Percentiles rank a stretch among this genome's conserved stretches.
Evolutionary conservation across 2,888 invertebrate genomes (phyloP).

Genomic region (Petrolisthes cinctipes): DNA sequence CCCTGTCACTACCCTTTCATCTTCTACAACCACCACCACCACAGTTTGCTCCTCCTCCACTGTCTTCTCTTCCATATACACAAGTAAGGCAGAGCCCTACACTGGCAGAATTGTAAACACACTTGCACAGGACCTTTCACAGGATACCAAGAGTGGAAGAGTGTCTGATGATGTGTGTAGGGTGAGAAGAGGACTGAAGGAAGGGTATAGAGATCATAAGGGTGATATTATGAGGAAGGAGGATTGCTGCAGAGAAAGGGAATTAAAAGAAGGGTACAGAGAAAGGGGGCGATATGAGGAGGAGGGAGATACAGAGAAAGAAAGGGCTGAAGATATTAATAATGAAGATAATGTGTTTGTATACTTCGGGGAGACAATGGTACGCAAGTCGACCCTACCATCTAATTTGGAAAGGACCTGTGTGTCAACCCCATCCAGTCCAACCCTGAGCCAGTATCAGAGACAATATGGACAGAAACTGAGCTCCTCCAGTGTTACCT

Average conservation of each 20-base stretch:
- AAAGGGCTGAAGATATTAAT: not conserved
- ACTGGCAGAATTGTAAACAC: slow-evolving; percentile 36
- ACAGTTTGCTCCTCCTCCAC: slow-evolving; percentile 31
- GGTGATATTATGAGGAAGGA: not conserved
- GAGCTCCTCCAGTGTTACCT: slow-evolving; percentile 30
- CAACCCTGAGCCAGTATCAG: slow-evolving; percentile 49
- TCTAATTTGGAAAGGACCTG: slow-evolving; percentile 13
- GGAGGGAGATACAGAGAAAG: not conserved
- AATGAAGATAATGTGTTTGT: slow-evolving; percentile 1
- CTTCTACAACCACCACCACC: slow-evolving; percentile 13
- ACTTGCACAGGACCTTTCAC: slow-evolving; percentile 45
- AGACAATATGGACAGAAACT: slow-evolving; percentile 34
- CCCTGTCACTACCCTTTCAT: not conserved
- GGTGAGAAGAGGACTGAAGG: not conserved
- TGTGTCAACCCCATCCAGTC: slow-evolving; percentile 45
- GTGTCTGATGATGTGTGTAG: slow-evolving; percentile 9
- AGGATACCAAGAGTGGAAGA: slow-evolving; percentile 1
- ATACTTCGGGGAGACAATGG: slow-evolving; percentile 50
- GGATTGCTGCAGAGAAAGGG: not conserved
- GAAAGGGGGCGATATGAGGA: not conserved
- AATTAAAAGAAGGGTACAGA: slow-evolving; percentile 12
- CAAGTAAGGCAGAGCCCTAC: slow-evolving; percentile 45
- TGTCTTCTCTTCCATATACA: slow-evolving; percentile 22
- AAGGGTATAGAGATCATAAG: not conserved
- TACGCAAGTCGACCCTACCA: slow-evolving; percentile 43